Base-by-base conservation (phyloP, 2,888 invertebrate species). In the Hydrotaea diabolus region DNA sequence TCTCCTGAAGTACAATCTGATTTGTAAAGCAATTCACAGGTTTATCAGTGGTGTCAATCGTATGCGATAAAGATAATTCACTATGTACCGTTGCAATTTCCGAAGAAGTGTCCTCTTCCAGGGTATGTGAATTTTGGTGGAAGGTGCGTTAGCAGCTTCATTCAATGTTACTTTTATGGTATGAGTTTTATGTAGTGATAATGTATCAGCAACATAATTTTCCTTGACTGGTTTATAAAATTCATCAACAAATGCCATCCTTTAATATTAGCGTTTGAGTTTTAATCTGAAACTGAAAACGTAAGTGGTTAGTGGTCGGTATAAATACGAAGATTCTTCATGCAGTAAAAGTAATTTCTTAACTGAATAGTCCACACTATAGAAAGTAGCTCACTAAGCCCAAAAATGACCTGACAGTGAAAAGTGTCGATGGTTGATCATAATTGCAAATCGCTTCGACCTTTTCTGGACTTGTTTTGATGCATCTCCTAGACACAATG, bases 341-440 rank as follows among this genome's bases (percentile, higher is more conserved):
- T 87, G 0, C 91, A 91, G 59, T 90, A 91, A 4, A 92, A 43
- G 59, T 90, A 91, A 4, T 90, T 90, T 55, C 90, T 79, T 13
- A 91, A 90, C 85, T 91, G 89, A 1, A 88, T 82, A 0, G 89
- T 89, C 89, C 89, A 91, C 0, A 91, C 87, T 8, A 91, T 89
- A 0, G 88, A n/a, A n/a, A 59, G 15, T 59, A 59, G 15, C 59
- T 23, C 13, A 23, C 59, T 5, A 59, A 13, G n/a, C 21, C 59
- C 59, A 59, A 26, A 59, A 59, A 23, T 13, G 59, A 59, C 59
- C 59, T 59, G 23, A 59, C 59, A 26, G 21, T 59, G 15, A 59
- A 59, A 7, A 59, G 59, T 59, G 59, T 59, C 2, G 62, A 36
- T 26, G 31, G 62, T 64, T 64, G 62, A 4, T 64, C 62, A 21